These are phyloP conservation scores for Oscheius sp. DNA, from an alignment of 2,888 invertebrate species.

Conservation along the genomic window DNA sequence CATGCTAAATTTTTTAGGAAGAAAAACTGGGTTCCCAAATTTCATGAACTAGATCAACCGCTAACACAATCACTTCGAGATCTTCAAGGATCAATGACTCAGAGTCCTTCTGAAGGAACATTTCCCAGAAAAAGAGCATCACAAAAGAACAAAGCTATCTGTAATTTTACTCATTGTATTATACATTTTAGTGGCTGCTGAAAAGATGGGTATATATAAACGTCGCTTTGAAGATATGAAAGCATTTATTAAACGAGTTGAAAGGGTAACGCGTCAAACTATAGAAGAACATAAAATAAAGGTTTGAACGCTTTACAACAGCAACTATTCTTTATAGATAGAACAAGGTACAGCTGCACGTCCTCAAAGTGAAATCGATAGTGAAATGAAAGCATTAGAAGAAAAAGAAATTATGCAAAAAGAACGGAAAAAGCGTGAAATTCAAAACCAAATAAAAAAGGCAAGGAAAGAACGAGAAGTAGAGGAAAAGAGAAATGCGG, in stretches of 20 bases:
- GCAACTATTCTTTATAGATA: constrained; percentile 25
- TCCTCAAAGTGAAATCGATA: constrained; percentile 46
- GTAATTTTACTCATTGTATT: constrained; percentile 12
- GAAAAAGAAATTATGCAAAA: constrained; percentile 44
- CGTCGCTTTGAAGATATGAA: constrained; percentile 45
- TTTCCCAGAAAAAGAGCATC: constrained; percentile 36
- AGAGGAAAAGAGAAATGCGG: constrained; percentile 12
- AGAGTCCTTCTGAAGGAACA: constrained; percentile 11
- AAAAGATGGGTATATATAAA: constrained; percentile 39
- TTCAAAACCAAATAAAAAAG: constrained; percentile 40
- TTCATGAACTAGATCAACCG: constrained; percentile 37
- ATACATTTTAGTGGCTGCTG: constrained; percentile 40
- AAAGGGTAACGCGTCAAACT: constrained; percentile 30
- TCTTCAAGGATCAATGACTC: constrained; percentile 21
- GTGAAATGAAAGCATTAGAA: constrained; percentile 45
- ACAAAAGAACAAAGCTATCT: constrained; percentile 41
- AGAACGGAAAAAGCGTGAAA: constrained; percentile 44
- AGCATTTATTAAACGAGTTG: constrained; percentile 36
- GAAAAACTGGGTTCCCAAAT: constrained; percentile 26
- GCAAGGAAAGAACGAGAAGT: constrained; percentile 15
- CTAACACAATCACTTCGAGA: constrained; percentile 38
- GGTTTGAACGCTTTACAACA: constrained; percentile 12
- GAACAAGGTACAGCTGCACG: constrained; percentile 50
- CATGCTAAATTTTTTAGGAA: constrained; percentile 27
- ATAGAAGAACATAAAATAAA: constrained; percentile 42